Evolutionary conservation across 2,113 vertebrate genomes (phyloP).

Genomic region (Gopherus flavomarginatus): DNA sequence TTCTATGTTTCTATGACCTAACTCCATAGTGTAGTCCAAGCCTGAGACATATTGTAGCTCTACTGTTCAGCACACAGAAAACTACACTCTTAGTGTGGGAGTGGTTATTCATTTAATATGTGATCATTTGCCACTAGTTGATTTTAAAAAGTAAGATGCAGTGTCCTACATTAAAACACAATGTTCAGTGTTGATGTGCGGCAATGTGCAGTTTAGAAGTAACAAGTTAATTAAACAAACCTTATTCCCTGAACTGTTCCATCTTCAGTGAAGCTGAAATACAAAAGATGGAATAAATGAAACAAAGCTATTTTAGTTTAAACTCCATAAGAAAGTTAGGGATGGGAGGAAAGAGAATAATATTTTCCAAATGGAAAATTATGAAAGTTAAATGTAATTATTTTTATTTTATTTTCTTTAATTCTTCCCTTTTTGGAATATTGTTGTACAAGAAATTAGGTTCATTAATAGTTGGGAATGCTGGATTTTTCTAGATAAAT

Average conservation of each 20-base stretch:
- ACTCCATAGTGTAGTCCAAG: too few species aligned
- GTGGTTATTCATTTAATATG: slow-evolving; percentile 53
- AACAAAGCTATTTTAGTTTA: not conserved
- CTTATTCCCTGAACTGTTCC: slow-evolving; percentile 33
- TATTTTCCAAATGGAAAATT: not conserved
- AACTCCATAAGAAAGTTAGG: not conserved
- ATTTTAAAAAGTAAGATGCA: not conserved
- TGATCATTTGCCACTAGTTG: slow-evolving; percentile 45
- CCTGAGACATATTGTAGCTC: slow-evolving; percentile 7
- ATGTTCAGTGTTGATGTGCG: not conserved
- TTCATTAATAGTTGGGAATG: not conserved
- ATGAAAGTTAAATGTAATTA: not conserved
- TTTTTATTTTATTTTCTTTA: not conserved
- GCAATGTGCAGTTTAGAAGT: slow-evolving; percentile 6
- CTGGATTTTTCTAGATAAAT: not conserved
- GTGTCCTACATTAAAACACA: slow-evolving; percentile 10
- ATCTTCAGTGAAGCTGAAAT: not conserved
- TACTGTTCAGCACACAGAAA: slow-evolving; percentile 41
- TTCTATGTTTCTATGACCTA: too few species aligned
- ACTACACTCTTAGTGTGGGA: slow-evolving; percentile 47
- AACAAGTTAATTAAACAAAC: not conserved
- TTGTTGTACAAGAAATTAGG: not conserved
- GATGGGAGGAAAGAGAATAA: not conserved
- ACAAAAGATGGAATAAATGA: slow-evolving; percentile 27
- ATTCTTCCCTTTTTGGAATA: not conserved